These are phyloP conservation scores for Conops quadrifasciatus DNA, from an alignment of 2,888 invertebrate species.

Conservation along the genomic window DNA sequence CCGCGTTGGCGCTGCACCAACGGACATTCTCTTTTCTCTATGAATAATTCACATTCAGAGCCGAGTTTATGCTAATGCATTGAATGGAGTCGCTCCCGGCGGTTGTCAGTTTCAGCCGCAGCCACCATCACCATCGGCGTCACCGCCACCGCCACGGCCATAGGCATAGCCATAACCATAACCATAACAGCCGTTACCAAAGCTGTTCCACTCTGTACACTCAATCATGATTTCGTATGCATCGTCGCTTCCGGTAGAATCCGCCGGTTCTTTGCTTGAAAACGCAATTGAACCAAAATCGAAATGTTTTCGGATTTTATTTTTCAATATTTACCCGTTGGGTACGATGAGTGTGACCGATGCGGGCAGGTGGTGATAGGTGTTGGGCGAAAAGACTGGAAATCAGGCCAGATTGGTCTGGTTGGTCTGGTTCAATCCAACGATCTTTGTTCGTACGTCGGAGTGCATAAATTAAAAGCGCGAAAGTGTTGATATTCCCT, in stretches of 20 bases:
- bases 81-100: constrained; percentile 7
- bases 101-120: not conserved
- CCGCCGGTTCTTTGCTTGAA: constrained; percentile 18
- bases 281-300: constrained; percentile 7
- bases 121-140: not conserved
- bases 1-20: constrained; percentile 3
- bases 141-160: not conserved
- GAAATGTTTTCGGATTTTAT: constrained; percentile 25
- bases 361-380: not conserved
- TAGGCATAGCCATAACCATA: not conserved
- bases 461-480: too few species aligned
- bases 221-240: constrained; percentile 35
- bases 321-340: not conserved
- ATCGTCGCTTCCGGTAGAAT: constrained; percentile 39
- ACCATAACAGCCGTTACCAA: too few species aligned
- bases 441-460: too few species aligned
- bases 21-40: not conserved
- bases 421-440: too few species aligned
- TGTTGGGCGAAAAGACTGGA: not conserved
- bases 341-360: too few species aligned
- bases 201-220: too few species aligned
- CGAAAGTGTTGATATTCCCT: too few species aligned
- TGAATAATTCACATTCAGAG: constrained; percentile 42
- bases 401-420: too few species aligned
- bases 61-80: constrained; percentile 41